Conservation (phyloP, 2,113 vertebrate genomes). For the Serilophus lunatus region DNA sequence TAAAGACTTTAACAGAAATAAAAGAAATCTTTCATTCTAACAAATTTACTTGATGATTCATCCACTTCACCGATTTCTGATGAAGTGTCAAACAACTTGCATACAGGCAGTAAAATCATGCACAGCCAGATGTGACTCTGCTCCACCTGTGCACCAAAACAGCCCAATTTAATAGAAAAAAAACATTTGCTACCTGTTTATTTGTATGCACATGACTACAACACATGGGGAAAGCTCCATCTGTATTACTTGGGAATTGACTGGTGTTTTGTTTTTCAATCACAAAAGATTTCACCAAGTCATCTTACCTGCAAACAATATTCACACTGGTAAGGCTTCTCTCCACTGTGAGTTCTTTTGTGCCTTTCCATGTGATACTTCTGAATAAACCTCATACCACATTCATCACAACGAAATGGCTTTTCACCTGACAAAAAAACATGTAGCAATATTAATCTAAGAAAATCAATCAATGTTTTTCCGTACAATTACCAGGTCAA, state of each 20-base stretch:
- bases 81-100: not conserved
- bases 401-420: constrained; percentile 97
- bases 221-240: not conserved
- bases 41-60: not conserved
- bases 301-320: constrained; percentile 94
- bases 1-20: not conserved
- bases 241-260: not conserved
- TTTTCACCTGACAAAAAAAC: constrained; percentile 87
- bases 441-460: not conserved
- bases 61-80: not conserved
- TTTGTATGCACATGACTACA: not conserved
- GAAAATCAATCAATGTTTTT: not conserved
- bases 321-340: constrained; percentile 99
- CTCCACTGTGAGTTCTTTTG: constrained; percentile 98
- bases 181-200: not conserved
- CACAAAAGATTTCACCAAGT: not conserved
- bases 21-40: not conserved
- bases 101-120: not conserved
- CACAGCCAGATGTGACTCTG: not conserved
- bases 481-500: not conserved
- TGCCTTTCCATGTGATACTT: constrained; percentile 99
- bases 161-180: not conserved
- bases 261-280: not conserved
- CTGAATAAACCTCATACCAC: constrained; percentile 99
- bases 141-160: not conserved